Base-by-base conservation (phyloP, 2,888 invertebrate genomes). In the Tachystola acroxantha region DNA sequence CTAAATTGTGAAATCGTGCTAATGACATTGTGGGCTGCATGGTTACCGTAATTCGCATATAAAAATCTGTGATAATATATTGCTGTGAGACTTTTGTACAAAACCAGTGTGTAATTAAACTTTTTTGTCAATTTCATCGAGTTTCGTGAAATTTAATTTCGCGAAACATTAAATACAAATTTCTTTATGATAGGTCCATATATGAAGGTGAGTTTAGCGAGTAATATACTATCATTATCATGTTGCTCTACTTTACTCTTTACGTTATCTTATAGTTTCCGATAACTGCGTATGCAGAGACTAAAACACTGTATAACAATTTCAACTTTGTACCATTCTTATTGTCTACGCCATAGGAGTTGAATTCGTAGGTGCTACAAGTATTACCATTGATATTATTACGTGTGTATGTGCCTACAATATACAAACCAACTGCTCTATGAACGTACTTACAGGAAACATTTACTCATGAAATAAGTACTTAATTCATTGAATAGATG, bases 111-210 rank as follows among this genome's bases (percentile, higher is more conserved):
- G 37, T 35, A 35, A 25, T 42, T 42, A 33, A 42, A 48, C 43
- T 45, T 55, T 57, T 49, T 50, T 39, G 40, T 47, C 30, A 34
- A 38, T 49, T 42, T 53, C 50, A 50, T 53, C 42, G 52, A 48
- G 77, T 84, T 85, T 84, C 81, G 85, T 85, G 85, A 78, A 81
- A 75, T 74, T 60, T 50, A 43, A 67, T 82, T 86, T 85, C 82
- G 80, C 84, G 84, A 68, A 78, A 70, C 81, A 60, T 63, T 64
- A 45, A 49, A 48, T 53, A 68, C 79, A 70, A 67, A 60, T 55
- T 71, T 82, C 85, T 85, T 84, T 86, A 86, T 86, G 85, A 85
- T 84, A 85, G 85, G 85, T 70, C 85, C 85, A 71, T 79, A 82
- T 77, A 86, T 86, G 85, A 85, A 86, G 85, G 85, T 86, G 64